These are phyloP conservation scores for Ochropleura plecta DNA, from an alignment of 2,888 invertebrate genomes.

Conservation along the genomic window DNA sequence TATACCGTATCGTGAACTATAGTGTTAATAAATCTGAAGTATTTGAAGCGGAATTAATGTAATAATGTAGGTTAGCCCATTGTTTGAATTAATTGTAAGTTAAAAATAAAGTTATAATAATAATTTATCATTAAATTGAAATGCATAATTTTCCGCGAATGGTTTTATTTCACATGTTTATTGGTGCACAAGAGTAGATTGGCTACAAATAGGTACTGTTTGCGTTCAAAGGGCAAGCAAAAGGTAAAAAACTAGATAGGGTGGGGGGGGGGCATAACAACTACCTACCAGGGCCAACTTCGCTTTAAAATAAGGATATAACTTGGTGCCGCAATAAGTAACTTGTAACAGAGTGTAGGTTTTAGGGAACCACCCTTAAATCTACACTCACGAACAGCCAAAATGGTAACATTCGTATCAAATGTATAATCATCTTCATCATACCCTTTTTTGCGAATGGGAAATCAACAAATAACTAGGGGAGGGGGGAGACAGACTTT, in stretches of 20 bases:
- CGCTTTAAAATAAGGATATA: neutral
- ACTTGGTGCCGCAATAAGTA: too few relatives aligned
- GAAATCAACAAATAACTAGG: too few relatives aligned
- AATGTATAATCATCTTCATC: neutral
- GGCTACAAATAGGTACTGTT: neutral
- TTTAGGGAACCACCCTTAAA: too few relatives aligned
- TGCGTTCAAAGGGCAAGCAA: neutral
- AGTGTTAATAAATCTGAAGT: too few relatives aligned
- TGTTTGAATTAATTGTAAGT: slow-evolving; percentile 11
- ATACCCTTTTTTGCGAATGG: too few relatives aligned
- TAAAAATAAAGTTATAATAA: neutral
- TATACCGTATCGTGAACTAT: too few relatives aligned
- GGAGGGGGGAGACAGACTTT: too few relatives aligned
- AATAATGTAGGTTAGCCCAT: slow-evolving; percentile 1
- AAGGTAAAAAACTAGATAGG: neutral
- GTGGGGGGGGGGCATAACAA: neutral
- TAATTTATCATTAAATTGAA: neutral
- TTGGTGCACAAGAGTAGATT: neutral
- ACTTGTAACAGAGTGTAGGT: too few relatives aligned
- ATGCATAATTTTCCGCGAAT: neutral
- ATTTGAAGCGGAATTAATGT: neutral
- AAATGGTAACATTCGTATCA: neutral
- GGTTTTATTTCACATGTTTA: neutral
- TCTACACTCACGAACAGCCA: neutral
- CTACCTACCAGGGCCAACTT: neutral